These are phyloP conservation scores for Cistogaster globosa DNA, from an alignment of 2,888 invertebrate genomes.

Conservation along the genomic window DNA sequence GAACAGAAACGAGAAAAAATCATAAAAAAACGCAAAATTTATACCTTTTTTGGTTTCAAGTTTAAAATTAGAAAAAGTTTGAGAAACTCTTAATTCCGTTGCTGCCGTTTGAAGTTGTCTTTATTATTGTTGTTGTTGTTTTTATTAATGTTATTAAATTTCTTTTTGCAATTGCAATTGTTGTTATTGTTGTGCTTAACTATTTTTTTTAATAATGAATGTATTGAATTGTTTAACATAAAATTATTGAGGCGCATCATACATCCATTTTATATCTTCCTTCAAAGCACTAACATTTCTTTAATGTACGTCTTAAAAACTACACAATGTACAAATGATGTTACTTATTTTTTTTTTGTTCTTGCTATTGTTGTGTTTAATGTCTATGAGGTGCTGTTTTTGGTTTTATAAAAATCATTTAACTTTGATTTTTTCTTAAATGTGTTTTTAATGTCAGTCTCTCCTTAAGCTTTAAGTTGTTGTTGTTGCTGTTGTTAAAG, in stretches of 20 bases:
- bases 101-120: slow-evolving; percentile 67
- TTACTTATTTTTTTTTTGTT: slow-evolving; percentile 39
- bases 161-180: slow-evolving; percentile 58
- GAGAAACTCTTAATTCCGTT: slow-evolving; percentile 5
- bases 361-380: background rate
- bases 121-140: slow-evolving; percentile 23
- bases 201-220: slow-evolving; percentile 72
- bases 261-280: slow-evolving; percentile 26
- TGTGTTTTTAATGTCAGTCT: slow-evolving; percentile 11
- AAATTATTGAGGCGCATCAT: slow-evolving; percentile 79
- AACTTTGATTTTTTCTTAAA: slow-evolving; percentile 61
- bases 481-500: slow-evolving; percentile 27
- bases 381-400: slow-evolving; percentile 69
- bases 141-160: slow-evolving; percentile 73
- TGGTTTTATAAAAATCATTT: slow-evolving; percentile 64
- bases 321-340: slow-evolving; percentile 44
- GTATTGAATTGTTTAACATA: slow-evolving; percentile 82
- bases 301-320: slow-evolving; percentile 17
- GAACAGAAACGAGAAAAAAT: too few relatives aligned
- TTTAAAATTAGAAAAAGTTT: slow-evolving; percentile 1
- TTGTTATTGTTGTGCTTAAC: slow-evolving; percentile 66
- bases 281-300: slow-evolving; percentile 9
- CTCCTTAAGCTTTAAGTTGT: background rate
- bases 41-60: too few relatives aligned
- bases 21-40: too few relatives aligned